A percentile compares a stretch with the other conserved stretches of the same genome.
These are phyloP conservation scores for Steinernema carpocapsae DNA, from an alignment of 2,888 invertebrate genomes.

Conservation along the genomic window DNA sequence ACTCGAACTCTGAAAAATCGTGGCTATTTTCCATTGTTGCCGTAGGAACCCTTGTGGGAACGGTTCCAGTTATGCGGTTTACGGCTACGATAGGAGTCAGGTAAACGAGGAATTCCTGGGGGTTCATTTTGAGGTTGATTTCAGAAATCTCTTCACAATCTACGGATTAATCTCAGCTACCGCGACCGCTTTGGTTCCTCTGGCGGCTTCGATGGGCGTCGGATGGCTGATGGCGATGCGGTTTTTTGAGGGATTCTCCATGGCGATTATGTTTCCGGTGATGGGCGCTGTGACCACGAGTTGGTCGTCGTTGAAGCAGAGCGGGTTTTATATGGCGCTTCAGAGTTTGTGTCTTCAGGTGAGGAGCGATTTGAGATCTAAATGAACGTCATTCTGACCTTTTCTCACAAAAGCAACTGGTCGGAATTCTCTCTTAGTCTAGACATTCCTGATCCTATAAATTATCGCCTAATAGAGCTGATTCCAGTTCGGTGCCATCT, in stretches of 20 bases:
- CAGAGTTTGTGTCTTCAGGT: conserved; percentile 9
- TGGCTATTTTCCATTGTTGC: conserved; percentile 23
- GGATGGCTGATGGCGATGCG: conserved; percentile 4
- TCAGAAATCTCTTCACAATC: conserved; percentile 20
- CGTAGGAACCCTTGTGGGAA: conserved; percentile 7
- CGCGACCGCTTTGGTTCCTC: not conserved
- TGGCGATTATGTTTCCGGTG: conserved; percentile 42
- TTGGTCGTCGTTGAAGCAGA: conserved; percentile 44
- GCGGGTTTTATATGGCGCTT: conserved; percentile 44
- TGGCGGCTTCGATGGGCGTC: not conserved
- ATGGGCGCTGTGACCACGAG: conserved; percentile 45
- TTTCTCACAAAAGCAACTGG: too few relatives aligned
- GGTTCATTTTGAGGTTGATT: not conserved
- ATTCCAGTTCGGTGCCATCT: conserved; percentile 43
- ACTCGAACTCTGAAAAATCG: conserved; percentile 7
- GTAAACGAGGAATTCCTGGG: not conserved
- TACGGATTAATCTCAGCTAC: not conserved
- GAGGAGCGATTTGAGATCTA: too few relatives aligned
- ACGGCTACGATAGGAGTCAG: conserved; percentile 21
- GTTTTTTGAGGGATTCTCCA: conserved; percentile 41
- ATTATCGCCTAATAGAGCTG: too few relatives aligned
- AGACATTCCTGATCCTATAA: too few relatives aligned
- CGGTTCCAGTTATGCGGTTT: conserved; percentile 15
- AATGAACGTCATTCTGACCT: too few relatives aligned
- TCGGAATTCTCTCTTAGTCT: too few relatives aligned